Conservation (phyloP, 2,797 vertebrate genomes). For the Chaetophractus vellerosus region DNA sequence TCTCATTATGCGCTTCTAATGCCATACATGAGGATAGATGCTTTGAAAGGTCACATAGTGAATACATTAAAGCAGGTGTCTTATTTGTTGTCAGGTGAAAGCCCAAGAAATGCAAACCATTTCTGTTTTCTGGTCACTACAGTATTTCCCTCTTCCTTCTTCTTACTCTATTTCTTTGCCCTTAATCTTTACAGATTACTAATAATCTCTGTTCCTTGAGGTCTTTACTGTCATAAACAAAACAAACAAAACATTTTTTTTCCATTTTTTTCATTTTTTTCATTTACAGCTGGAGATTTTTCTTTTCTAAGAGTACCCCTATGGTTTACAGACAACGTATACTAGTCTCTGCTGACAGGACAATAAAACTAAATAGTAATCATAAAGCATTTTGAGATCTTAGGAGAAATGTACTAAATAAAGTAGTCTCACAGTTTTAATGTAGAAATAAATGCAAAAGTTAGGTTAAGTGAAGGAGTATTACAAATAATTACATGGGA, state of each 20-base stretch:
- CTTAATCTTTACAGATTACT: conserved; percentile 10
- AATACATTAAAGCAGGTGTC: conserved; percentile 26
- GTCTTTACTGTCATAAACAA: background rate
- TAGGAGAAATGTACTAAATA: background rate
- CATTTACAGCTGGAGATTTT: background rate
- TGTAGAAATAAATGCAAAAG: background rate
- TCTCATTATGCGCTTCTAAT: conserved; percentile 61
- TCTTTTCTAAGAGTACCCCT: background rate
- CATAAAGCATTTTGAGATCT: conserved; percentile 5
- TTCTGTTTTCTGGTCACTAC: background rate
- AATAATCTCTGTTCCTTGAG: conserved; percentile 1
- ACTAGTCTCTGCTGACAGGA: background rate
- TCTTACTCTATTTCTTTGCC: background rate
- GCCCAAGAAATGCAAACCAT: background rate
- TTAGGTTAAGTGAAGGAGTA: background rate
- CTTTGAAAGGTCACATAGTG: conserved; percentile 19
- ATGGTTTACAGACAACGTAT: background rate
- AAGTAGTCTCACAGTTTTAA: background rate
- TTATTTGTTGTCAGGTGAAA: conserved; percentile 19
- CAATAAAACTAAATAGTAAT: conserved; percentile 31
- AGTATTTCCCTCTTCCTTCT: background rate
- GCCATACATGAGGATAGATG: background rate
- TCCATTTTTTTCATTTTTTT: background rate
- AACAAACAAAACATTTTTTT: background rate
- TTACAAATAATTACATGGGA: background rate